Conservation (phyloP, 2,113 vertebrate species). For the Manacus vitellinus region DNA sequence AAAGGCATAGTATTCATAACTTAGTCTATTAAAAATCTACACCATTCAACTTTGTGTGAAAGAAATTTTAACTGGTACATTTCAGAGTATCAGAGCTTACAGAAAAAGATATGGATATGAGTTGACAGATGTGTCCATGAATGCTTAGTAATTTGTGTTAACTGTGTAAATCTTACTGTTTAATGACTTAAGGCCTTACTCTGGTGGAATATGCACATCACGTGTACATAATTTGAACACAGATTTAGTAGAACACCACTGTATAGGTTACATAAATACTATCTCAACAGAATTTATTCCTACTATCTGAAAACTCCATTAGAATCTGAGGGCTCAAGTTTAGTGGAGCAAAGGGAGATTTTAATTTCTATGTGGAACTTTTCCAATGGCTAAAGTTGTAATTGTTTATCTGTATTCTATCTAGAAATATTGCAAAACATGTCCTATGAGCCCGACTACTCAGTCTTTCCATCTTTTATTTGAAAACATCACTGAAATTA, state of each 20-base stretch:
- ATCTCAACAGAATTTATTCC: background rate
- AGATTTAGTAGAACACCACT: background rate
- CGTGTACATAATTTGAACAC: background rate
- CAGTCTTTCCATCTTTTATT: background rate
- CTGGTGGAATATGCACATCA: background rate
- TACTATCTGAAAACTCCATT: background rate
- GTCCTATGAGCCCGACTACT: background rate
- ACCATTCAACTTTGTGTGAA: background rate
- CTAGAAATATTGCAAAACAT: background rate
- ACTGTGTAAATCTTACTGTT: background rate
- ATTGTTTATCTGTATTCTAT: background rate
- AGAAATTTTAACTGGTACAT: conserved; percentile 3
- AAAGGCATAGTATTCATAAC: background rate
- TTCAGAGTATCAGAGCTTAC: background rate
- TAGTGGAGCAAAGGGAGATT: background rate
- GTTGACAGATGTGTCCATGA: background rate
- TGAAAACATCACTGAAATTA: background rate
- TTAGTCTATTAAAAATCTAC: background rate
- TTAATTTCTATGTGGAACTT: background rate
- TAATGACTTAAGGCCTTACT: background rate
- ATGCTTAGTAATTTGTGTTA: background rate
- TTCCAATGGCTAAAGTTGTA: background rate
- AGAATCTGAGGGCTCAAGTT: background rate
- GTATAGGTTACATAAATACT: background rate
- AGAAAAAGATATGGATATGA: background rate